Evolutionary conservation across 2,113 vertebrate genomes (phyloP).

Genomic region (Urocitellus parryii): DNA sequence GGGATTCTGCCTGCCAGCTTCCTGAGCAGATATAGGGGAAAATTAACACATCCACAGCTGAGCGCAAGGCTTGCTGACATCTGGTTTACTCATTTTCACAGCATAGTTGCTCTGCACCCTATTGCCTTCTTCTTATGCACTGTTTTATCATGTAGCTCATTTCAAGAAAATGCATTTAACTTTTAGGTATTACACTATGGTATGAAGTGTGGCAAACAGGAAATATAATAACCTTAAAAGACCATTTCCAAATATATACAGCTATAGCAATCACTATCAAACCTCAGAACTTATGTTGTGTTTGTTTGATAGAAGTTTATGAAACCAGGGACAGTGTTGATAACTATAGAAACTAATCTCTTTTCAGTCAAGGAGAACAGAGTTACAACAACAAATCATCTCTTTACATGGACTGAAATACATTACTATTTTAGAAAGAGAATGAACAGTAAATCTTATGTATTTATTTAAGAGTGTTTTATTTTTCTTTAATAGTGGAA

Average conservation of each 20-base stretch:
- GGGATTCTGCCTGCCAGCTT: constrained; percentile 69
- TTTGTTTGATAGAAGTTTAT: constrained; percentile 14
- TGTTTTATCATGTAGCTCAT: constrained; percentile 77
- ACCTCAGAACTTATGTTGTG: constrained; percentile 52
- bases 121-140: constrained; percentile 63
- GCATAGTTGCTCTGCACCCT: constrained; percentile 31
- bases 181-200: constrained; percentile 77
- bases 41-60: constrained; percentile 69
- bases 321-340: background rate
- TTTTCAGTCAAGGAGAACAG: constrained; percentile 11
- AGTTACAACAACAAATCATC: constrained; percentile 6
- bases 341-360: constrained; percentile 34
- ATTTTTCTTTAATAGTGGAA: background rate
- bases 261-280: constrained; percentile 56
- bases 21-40: constrained; percentile 54
- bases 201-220: constrained; percentile 73
- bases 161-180: constrained; percentile 79
- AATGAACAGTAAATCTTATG: background rate
- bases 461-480: background rate
- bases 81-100: constrained; percentile 72
- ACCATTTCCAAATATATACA: constrained; percentile 57
- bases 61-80: constrained; percentile 62
- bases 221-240: constrained; percentile 73
- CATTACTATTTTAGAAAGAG: background rate
- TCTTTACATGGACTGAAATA: background rate